Percentiles rank a stretch among this genome's conserved stretches.
These are phyloP conservation scores for Drosophila ambigua DNA, from an alignment of 1,140 invertebrate genomes.

Conservation along the genomic window DNA sequence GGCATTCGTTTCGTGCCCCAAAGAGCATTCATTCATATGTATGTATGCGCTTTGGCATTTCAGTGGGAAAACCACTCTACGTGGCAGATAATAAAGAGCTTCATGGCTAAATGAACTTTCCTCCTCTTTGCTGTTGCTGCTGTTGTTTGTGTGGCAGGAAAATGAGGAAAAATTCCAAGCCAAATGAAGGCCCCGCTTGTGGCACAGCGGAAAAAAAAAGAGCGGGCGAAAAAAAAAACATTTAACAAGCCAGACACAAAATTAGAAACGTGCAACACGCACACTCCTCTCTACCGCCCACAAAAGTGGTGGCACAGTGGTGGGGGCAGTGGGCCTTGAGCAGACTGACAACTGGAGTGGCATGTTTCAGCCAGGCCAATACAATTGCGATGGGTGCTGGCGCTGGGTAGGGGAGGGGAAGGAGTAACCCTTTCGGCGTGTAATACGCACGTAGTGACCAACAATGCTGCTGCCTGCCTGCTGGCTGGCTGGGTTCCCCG, in stretches of 20 bases:
- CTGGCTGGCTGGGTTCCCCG: neutral
- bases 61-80: neutral
- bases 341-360: conserved; percentile 49
- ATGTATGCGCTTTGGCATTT: no score
- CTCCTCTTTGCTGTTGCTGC: conserved; percentile 6
- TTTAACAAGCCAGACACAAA: conserved; percentile 76
- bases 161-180: conserved; percentile 54
- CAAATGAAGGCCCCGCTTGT: conserved; percentile 59
- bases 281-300: conserved; percentile 13
- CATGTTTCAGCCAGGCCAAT: conserved; percentile 67
- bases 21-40: no score
- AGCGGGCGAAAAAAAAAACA: conserved; percentile 25
- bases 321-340: neutral
- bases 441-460: conserved; percentile 68
- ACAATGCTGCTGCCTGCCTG: conserved; percentile 6
- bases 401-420: no score
- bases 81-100: conserved; percentile 68
- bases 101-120: conserved; percentile 70
- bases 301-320: conserved; percentile 16
- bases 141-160: conserved; percentile 13
- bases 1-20: no score
- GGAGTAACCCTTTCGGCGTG: conserved; percentile 69
- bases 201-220: conserved; percentile 4
- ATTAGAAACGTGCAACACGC: conserved; percentile 72
- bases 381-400: conserved; percentile 56